Evolutionary conservation across 1,140 invertebrate genomes (phyloP).

Genomic region (Hyposmocoma kahamanoa): DNA sequence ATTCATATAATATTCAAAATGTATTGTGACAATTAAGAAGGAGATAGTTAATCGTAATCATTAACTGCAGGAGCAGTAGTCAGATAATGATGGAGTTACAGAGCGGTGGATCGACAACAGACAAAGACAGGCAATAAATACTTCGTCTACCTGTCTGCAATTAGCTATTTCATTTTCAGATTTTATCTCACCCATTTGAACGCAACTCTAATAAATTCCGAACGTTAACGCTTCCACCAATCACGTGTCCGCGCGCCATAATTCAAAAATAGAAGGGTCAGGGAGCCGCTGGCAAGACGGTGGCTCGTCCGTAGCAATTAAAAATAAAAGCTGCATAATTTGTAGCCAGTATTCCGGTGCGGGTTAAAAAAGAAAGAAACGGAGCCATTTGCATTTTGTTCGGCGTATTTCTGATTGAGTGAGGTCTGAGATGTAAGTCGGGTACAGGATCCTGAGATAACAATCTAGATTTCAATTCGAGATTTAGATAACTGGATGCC

Average conservation of each 20-base stretch:
- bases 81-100: too few relatives aligned
- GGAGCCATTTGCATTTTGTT: slow-evolving; percentile 55
- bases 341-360: slow-evolving; percentile 52
- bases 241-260: slow-evolving; percentile 63
- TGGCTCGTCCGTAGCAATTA: slow-evolving; percentile 65
- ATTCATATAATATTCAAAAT: too few relatives aligned
- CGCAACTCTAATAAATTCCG: slow-evolving; percentile 45
- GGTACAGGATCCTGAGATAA: too few relatives aligned
- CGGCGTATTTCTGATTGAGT: slow-evolving; percentile 59
- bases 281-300: slow-evolving; percentile 54
- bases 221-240: slow-evolving; percentile 53
- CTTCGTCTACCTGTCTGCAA: slow-evolving; percentile 18
- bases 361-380: slow-evolving; percentile 49
- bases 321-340: slow-evolving; percentile 69
- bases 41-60: too few relatives aligned
- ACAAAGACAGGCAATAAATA: background rate
- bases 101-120: background rate
- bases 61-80: too few relatives aligned
- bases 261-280: slow-evolving; percentile 64
- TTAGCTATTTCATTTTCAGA: slow-evolving; percentile 44
- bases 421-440: too few relatives aligned
- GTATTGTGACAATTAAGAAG: too few relatives aligned
- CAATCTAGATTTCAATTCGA: too few relatives aligned
- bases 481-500: too few relatives aligned
- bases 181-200: slow-evolving; percentile 43